phyloP scores from a whole-genome alignment of 1,140 invertebrate species.

The Tetragonula clypearis region DNA sequence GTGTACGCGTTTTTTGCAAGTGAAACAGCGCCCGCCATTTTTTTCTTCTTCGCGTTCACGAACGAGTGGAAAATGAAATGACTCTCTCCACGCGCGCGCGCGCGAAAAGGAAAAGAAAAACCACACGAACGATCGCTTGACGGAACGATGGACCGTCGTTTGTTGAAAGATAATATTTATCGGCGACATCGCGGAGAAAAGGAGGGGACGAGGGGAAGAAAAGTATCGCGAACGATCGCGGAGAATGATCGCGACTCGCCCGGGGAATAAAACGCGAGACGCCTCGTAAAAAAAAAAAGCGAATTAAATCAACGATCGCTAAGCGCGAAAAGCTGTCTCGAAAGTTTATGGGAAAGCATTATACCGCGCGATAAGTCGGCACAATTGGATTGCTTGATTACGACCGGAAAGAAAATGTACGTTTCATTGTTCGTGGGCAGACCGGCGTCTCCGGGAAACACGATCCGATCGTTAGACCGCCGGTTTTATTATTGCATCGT shows the following conservation, averaged over 20 bases:
- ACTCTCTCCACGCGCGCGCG: not conserved
- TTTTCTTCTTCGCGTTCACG: conserved; percentile 20
- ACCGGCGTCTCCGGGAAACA: conserved; percentile 65
- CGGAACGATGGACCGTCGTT: not conserved
- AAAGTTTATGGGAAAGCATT: conserved; percentile 58
- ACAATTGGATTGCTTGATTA: conserved; percentile 64
- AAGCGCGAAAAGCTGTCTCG: conserved; percentile 59
- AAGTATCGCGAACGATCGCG: not conserved
- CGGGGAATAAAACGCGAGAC: conserved; percentile 18
- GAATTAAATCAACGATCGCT: conserved; percentile 37
- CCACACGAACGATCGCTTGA: not conserved
- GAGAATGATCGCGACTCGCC: not conserved
- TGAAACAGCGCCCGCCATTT: conserved; percentile 1
- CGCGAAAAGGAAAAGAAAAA: not conserved
- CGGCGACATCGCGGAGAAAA: not conserved
- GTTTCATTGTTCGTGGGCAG: conserved; percentile 60
- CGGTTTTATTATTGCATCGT: conserved; percentile 68
- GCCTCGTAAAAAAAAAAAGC: conserved; percentile 25
- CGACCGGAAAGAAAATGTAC: conserved; percentile 65
- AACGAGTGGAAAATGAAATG: conserved; percentile 22
- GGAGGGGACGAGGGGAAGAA: too few species aligned
- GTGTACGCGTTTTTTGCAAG: conserved; percentile 7
- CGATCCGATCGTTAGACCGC: conserved; percentile 66
- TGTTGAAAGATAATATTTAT: too few species aligned
- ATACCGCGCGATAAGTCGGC: conserved; percentile 42